Conservation (phyloP, 2,113 vertebrate genomes). For the Steatornis caripensis region DNA sequence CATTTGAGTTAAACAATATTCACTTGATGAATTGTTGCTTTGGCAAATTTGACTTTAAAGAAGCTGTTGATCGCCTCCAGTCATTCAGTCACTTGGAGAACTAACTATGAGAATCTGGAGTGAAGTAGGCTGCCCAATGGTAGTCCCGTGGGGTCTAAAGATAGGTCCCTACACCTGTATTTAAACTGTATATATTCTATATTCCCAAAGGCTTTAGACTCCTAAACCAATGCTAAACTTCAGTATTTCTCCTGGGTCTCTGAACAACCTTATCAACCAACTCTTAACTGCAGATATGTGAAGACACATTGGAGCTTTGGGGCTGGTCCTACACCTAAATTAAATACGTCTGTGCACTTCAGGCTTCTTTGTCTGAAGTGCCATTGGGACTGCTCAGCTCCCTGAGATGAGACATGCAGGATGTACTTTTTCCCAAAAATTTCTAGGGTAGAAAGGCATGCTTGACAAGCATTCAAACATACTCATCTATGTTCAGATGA, state of each 20-base stretch:
- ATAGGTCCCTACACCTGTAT: neutral
- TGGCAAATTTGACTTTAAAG: neutral
- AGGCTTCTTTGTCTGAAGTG: neutral
- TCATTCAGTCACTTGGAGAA: neutral
- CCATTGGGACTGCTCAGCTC: neutral
- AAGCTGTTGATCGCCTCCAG: neutral
- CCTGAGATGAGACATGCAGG: neutral
- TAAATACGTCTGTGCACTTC: neutral
- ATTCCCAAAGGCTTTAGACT: neutral
- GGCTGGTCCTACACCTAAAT: neutral
- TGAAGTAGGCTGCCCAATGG: neutral
- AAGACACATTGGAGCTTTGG: neutral
- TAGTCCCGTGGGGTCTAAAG: neutral
- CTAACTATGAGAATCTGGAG: neutral
- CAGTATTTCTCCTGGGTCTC: neutral
- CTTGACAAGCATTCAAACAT: neutral
- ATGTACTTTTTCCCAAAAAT: neutral
- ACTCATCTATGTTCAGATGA: neutral
- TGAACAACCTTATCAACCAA: neutral
- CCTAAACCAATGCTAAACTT: neutral
- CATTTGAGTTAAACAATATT: neutral
- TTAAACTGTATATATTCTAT: neutral
- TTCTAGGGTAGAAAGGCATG: neutral
- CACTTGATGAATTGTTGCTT: neutral
- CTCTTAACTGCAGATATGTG: neutral